phyloP scores from a whole-genome alignment of 2,888 invertebrate genomes.

The Phortica okadai region DNA sequence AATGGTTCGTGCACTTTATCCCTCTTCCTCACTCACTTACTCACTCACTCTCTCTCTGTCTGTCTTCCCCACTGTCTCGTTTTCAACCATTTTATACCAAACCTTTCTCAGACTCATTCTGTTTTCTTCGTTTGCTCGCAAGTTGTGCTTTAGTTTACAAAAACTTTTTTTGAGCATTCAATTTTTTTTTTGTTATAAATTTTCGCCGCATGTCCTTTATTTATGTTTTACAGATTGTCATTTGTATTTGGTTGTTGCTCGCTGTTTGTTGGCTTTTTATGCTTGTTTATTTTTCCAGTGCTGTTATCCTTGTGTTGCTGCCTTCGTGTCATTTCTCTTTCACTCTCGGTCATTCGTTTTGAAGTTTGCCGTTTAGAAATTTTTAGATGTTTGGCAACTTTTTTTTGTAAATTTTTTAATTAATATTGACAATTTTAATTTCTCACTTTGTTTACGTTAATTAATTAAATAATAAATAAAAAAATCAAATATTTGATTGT shows the following conservation, averaged over 20 bases:
- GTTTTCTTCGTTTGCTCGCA: no score
- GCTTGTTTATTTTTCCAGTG: constrained; percentile 26
- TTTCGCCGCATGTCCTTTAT: constrained; percentile 3
- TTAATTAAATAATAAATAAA: constrained; percentile 52
- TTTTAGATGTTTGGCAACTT: constrained; percentile 35
- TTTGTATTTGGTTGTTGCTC: constrained; percentile 24
- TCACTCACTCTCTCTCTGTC: constrained; percentile 21
- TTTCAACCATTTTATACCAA: constrained; percentile 28
- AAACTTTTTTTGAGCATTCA: constrained; percentile 24
- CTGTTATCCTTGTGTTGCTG: constrained; percentile 21
- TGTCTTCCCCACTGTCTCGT: constrained; percentile 15
- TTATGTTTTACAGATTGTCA: constrained; percentile 28
- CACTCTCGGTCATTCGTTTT: constrained; percentile 27
- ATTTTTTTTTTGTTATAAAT: constrained; percentile 35
- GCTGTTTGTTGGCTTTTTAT: constrained; percentile 31
- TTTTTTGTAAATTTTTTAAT: constrained; percentile 31
- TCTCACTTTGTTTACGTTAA: constrained; percentile 49
- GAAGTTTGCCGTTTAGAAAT: constrained; percentile 33
- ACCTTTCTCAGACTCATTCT: no score
- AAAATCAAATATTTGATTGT: constrained; percentile 34
- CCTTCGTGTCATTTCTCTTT: constrained; percentile 35
- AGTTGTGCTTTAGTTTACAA: no score
- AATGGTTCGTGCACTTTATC: neutral
- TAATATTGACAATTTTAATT: neutral
- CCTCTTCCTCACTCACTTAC: constrained; percentile 36